Conservation (phyloP, 2,888 invertebrate species). For the Cylindroiulus punctatus region DNA sequence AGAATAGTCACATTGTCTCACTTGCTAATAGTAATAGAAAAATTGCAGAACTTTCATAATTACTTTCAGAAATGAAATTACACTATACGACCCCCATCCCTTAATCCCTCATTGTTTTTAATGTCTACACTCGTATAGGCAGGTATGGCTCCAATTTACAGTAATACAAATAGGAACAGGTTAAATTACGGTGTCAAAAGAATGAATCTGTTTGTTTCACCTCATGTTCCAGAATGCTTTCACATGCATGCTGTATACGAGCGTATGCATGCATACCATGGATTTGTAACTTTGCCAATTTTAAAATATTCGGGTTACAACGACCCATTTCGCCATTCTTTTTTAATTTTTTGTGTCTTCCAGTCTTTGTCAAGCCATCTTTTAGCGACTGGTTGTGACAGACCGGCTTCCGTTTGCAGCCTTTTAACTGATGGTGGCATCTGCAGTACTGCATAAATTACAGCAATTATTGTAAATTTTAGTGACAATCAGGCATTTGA, state of each 20-base stretch:
- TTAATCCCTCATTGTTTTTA: not conserved
- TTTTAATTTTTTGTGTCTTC: conserved; percentile 2
- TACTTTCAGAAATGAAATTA: not conserved
- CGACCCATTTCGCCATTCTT: conserved; percentile 11
- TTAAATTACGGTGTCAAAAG: not conserved
- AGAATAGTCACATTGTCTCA: too few species aligned
- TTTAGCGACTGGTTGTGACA: not conserved
- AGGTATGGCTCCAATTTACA: not conserved
- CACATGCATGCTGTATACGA: not conserved
- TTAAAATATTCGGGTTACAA: not conserved
- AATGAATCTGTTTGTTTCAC: not conserved
- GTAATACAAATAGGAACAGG: not conserved
- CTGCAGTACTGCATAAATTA: not conserved
- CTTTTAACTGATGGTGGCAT: not conserved
- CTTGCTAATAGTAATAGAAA: too few species aligned
- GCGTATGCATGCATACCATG: not conserved
- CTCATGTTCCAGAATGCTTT: not conserved
- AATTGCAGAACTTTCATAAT: not conserved
- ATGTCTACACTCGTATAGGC: too few species aligned
- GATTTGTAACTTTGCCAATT: not conserved
- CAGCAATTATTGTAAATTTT: not conserved
- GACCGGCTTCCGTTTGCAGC: not conserved
- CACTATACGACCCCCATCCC: too few species aligned
- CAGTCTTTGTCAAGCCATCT: not conserved
- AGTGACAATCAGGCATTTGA: not conserved